Evolutionary conservation across 2,113 vertebrate species (phyloP).

Genomic region (Corythaixoides concolor): DNA sequence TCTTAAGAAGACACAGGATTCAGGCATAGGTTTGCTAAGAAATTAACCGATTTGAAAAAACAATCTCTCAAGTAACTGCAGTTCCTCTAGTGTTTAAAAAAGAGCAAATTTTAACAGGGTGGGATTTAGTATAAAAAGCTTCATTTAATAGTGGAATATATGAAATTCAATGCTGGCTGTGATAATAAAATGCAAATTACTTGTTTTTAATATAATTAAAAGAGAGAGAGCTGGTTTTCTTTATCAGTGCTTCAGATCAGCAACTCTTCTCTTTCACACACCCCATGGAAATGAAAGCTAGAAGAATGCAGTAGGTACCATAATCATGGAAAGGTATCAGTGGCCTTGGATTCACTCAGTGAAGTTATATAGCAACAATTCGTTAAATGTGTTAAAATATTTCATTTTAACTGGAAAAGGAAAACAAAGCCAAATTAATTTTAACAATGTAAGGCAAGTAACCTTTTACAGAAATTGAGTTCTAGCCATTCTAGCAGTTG

Average conservation of each 20-base stretch:
- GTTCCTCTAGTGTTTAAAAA: background rate
- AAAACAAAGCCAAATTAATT: background rate
- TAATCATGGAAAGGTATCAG: background rate
- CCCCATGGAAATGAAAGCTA: background rate
- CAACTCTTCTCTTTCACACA: background rate
- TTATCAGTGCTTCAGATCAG: background rate
- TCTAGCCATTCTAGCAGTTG: background rate
- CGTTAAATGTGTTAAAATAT: background rate
- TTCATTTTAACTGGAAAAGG: background rate
- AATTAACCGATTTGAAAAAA: background rate
- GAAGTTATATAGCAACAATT: background rate
- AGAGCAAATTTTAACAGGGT: background rate
- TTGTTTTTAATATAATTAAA: background rate
- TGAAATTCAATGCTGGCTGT: background rate
- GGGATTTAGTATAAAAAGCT: background rate
- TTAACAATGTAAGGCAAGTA: background rate
- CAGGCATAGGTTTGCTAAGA: background rate
- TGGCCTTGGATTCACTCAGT: background rate
- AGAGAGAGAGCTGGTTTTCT: too few relatives aligned
- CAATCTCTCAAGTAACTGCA: background rate
- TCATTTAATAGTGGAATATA: background rate
- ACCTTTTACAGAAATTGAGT: background rate
- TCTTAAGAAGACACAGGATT: background rate
- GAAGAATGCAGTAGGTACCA: background rate
- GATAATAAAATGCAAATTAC: background rate